These are phyloP conservation scores for Drosophila maculinotata DNA, from an alignment of 2,888 invertebrate species.

Conservation along the genomic window DNA sequence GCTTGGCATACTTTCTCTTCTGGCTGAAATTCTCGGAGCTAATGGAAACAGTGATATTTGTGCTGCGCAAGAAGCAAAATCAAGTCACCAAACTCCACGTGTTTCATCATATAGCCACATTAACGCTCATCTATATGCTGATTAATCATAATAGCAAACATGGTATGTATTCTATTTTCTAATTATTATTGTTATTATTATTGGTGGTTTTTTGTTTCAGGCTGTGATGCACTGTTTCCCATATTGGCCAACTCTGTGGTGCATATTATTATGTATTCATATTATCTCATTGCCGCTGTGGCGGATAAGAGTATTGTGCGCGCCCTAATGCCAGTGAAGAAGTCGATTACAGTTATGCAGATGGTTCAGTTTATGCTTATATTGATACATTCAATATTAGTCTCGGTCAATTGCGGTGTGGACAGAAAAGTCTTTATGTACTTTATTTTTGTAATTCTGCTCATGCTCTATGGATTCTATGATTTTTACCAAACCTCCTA, in stretches of 20 bases:
- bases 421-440: conserved; percentile 86
- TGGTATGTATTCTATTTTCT: conserved; percentile 85
- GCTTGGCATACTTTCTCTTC: conserved; percentile 88
- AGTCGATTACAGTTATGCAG: conserved; percentile 88
- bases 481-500: conserved; percentile 89
- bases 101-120: conserved; percentile 89
- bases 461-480: conserved; percentile 90
- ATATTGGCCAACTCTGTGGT: conserved; percentile 89
- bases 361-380: conserved; percentile 91
- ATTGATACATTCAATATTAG: conserved; percentile 86
- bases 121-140: conserved; percentile 87
- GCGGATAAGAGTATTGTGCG: conserved; percentile 86
- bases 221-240: conserved; percentile 88
- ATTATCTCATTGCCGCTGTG: conserved; percentile 89
- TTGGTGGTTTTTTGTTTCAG: conserved; percentile 84
- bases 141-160: conserved; percentile 87
- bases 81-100: conserved; percentile 91
- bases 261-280: conserved; percentile 92
- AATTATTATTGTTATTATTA: background rate
- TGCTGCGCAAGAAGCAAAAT: conserved; percentile 89
- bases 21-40: conserved; percentile 89
- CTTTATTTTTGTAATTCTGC: conserved; percentile 87
- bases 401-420: conserved; percentile 85
- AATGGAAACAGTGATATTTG: conserved; percentile 89
- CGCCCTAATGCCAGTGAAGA: conserved; percentile 87